Base-by-base conservation (phyloP, 2,113 vertebrate species). In the Mustelus asterias region DNA sequence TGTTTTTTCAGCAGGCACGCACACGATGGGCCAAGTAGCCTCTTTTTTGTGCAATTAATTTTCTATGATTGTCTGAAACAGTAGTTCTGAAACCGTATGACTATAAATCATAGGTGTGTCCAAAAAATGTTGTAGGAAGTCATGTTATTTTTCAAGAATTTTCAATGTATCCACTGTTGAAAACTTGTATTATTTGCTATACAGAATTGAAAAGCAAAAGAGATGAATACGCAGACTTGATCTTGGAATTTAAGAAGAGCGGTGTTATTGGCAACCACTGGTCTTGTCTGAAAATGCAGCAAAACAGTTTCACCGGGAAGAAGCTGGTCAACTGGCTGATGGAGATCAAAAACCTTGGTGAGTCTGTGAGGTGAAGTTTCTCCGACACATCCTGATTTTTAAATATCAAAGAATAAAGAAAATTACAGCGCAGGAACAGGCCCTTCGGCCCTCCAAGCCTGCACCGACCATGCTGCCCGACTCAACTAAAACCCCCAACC, bases 161-260 rank as follows among this genome's bases (percentile, higher is more conserved):
- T 93, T 93, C 37, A 93, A 65, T 65, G 58, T n/a, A 67, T 1
- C 33, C n/a, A 1, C 20, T 65, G 7, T 65, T 67, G 33, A 58
- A 95, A 96, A 96, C 33, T 44, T 60, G 16, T 44, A 89, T 95
- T 78, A 85, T 76, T 92, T 95, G 83, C 95, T 95, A 92, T 78
- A 96, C 96, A 98, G 97, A 97, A 94, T 97, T 97, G 97, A 93
- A 95, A 85, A 97, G 97, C 97, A 97, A 98, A 96, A 97, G 96
- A 96, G 97, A 97, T 97, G 96, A 96, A 94, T 97, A 97, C 96
- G 97, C 97, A 13, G 95, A 97, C 96, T 96, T 97, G 96, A 96
- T 97, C 96, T 96, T 96, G 94, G 96, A 97, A 96, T 96, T 98
- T 96, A 98, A 97, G 96, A 96, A 96, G 96, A 96, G 88, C 96